phyloP scores from a whole-genome alignment of 2,888 invertebrate species.

The Phengaris arion region DNA sequence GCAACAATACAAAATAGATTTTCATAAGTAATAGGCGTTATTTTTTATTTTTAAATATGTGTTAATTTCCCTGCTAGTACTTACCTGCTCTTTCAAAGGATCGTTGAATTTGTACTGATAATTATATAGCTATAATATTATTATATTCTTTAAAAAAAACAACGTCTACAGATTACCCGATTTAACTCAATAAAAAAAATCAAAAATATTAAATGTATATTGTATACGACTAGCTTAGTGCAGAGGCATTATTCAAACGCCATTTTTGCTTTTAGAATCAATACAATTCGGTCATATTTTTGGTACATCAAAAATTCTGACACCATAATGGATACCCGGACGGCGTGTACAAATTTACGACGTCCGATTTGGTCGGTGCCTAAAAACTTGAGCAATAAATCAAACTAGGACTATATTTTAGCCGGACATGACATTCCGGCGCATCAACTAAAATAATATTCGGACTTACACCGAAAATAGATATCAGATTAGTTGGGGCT shows the following conservation, averaged over 20 bases:
- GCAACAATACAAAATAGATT: no score
- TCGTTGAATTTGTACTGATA: no score
- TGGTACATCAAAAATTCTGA: constrained; percentile 34
- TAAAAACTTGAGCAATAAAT: constrained; percentile 40
- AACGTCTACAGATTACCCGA: not conserved
- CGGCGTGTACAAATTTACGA: constrained; percentile 37
- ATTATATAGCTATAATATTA: no score
- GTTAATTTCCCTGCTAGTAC: no score
- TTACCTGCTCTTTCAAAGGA: no score
- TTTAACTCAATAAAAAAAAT: not conserved
- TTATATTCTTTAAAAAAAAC: not conserved
- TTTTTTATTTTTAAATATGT: no score
- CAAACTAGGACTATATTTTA: constrained; percentile 39
- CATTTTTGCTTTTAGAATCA: constrained; percentile 16
- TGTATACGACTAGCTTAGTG: not conserved
- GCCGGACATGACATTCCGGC: constrained; percentile 36
- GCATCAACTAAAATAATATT: constrained; percentile 44
- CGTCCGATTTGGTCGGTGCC: constrained; percentile 39
- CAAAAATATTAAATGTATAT: no score
- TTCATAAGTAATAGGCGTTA: no score
- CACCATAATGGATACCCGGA: constrained; percentile 34
- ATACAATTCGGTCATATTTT: constrained; percentile 29
- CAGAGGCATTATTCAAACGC: constrained; percentile 4
- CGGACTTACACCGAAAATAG: constrained; percentile 46
- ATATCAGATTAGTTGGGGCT: constrained; percentile 30